Percentiles rank a stretch among this genome's conserved stretches.
Evolutionary conservation across 2,888 invertebrate genomes (phyloP).

Genomic region (Drosophila cognata): DNA sequence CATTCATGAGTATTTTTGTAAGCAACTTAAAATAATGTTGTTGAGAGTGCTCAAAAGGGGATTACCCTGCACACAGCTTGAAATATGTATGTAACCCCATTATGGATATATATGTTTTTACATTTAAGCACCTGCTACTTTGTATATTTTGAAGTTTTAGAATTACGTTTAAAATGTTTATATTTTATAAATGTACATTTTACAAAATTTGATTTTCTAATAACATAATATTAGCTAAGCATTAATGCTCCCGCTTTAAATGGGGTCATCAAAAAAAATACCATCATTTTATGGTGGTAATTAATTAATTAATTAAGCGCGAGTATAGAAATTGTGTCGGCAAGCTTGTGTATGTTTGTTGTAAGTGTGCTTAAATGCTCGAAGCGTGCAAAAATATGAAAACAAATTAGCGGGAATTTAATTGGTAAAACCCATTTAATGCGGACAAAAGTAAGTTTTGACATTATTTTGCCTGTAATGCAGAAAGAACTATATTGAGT

Average conservation of each 20-base stretch:
- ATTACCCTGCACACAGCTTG: background rate
- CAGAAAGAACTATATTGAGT: background rate
- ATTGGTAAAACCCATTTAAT: slow-evolving; percentile 48
- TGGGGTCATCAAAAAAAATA: slow-evolving; percentile 3
- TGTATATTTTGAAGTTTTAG: no score
- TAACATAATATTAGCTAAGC: background rate
- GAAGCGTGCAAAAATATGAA: slow-evolving; percentile 25
- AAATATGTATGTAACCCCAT: background rate
- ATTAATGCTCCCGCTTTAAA: background rate
- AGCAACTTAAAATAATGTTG: background rate
- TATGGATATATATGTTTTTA: background rate
- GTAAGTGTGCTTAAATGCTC: slow-evolving; percentile 5
- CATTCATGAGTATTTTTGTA: slow-evolving; percentile 32
- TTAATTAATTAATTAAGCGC: slow-evolving; percentile 62
- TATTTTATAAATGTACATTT: no score
- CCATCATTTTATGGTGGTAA: slow-evolving; percentile 55
- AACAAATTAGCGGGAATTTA: slow-evolving; percentile 65
- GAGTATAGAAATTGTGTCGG: slow-evolving; percentile 48
- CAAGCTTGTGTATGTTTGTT: background rate
- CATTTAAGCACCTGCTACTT: background rate
- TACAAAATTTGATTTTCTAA: background rate
- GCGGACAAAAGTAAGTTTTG: slow-evolving; percentile 21
- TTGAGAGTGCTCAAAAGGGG: background rate
- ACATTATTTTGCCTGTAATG: slow-evolving; percentile 3
- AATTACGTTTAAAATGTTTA: background rate